Base-by-base conservation (phyloP, 2,888 invertebrate species). In the Calliopum simillimum region DNA sequence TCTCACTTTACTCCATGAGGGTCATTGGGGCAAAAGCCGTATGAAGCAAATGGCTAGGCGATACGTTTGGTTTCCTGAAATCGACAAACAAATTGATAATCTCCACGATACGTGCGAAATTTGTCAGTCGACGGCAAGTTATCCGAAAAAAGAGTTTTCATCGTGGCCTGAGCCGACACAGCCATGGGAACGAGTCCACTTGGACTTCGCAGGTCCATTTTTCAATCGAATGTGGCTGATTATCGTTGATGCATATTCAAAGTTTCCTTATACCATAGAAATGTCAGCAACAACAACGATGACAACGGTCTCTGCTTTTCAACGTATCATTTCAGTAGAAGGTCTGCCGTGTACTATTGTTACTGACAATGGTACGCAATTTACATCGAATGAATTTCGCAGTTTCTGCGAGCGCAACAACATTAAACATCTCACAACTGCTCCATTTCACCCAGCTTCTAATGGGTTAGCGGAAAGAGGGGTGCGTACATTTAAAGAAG, bases 281-380 rank as follows among this genome's bases (percentile, higher is more conserved):
- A 62, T 75, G 47, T 72, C 69, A 49, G 59, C 74, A 47, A 68
- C 71, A 14, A 77, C 77, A 71, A 68, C 77, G 14, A 64, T 69
- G 2, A 76, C 74, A 62, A 79, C 77, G 1, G 67, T 79, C 21
- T 70, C 76, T 2, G 71, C 71, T 4, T 56, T 67, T 13, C 69
- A 70, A 49, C 62, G 66, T 58, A 70, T 72, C n/a, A 78, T 79
- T 75, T 66, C 78, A 13, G 70, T 78, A 5, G 77, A 77, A 71
- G 79, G 76, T 3, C 25, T 77, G 14, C 77, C 79, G 21, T 68
- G 74, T 66, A 69, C 73, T 6, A 70, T 78, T 2, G 77, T 78
- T 2, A 75, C 76, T 1, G 78, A 79, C 67, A 81, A 81, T 70
- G 77, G 77, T n/a, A 62, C 77, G 8, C 76, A 76, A 19, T 76